Evolutionary conservation across 2,888 invertebrate species (phyloP).

Genomic region (Unio delphinus): DNA sequence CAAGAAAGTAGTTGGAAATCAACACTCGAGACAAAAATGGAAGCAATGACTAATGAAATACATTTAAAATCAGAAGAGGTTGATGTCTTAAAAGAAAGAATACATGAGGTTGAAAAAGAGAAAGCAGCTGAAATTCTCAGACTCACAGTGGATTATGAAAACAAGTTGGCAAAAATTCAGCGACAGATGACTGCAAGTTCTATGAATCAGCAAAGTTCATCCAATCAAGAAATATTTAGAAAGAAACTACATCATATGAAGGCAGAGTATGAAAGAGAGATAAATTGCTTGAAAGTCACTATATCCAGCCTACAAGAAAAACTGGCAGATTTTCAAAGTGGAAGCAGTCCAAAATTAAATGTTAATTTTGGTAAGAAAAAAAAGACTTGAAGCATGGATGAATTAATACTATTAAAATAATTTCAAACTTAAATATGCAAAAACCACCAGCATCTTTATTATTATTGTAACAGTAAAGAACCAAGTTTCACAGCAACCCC

Average conservation of each 20-base stretch:
- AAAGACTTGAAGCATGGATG: too few relatives aligned
- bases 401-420: too few relatives aligned
- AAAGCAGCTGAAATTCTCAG: conserved; percentile 22
- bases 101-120: conserved; percentile 15
- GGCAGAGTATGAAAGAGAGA: conserved; percentile 36
- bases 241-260: conserved; percentile 43
- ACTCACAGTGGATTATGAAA: conserved; percentile 36
- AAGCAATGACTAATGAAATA: conserved; percentile 6
- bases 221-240: conserved; percentile 42
- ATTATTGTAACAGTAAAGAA: too few relatives aligned
- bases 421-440: too few relatives aligned
- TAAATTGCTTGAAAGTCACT: conserved; percentile 18
- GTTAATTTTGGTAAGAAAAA: too few relatives aligned
- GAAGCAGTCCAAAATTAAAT: too few relatives aligned
- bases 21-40: conserved; percentile 7
- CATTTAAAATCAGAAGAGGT: conserved; percentile 24
- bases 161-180: conserved; percentile 32
- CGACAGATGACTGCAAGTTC: conserved; percentile 23
- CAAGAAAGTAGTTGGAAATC: conserved; percentile 10
- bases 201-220: conserved; percentile 21
- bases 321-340: background rate
- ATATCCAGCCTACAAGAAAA: conserved; percentile 15
- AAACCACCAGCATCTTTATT: too few relatives aligned
- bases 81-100: conserved; percentile 15
- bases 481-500: too few relatives aligned